A percentile compares a stretch with the other conserved stretches of the same genome.
Conservation (phyloP, 2,113 vertebrate species). For the Limnothrissa miodon region DNA sequence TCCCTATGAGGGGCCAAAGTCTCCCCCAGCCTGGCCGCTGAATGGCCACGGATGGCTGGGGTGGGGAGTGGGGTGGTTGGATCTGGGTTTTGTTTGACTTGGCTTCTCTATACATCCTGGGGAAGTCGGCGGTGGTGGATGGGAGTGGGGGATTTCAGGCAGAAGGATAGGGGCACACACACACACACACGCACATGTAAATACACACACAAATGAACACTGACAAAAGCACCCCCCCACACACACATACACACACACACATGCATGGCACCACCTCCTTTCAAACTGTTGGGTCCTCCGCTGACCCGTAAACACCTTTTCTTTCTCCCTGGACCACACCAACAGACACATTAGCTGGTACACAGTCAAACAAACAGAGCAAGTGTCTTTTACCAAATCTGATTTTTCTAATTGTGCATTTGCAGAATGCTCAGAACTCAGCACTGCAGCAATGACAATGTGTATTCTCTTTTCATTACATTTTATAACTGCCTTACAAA, state of each 20-base stretch:
- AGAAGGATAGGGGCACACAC: neutral
- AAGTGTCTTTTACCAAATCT: conserved; percentile 28
- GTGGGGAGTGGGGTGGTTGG: neutral
- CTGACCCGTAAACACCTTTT: conserved; percentile 69
- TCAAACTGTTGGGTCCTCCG: conserved; percentile 47
- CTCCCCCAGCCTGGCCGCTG: neutral
- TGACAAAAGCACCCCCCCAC: neutral
- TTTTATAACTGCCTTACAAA: neutral
- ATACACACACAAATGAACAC: neutral
- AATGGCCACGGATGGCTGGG: conserved; percentile 30
- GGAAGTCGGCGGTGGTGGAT: conserved; percentile 14
- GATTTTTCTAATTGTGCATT: neutral
- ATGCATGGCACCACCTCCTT: conserved; percentile 34
- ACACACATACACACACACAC: neutral
- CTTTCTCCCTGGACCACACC: conserved; percentile 67
- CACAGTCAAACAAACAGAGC: conserved; percentile 68
- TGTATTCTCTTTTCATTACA: neutral
- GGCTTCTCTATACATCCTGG: conserved; percentile 36
- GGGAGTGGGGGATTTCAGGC: conserved; percentile 17
- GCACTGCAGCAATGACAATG: neutral
- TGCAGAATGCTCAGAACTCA: neutral
- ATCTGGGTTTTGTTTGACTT: conserved; percentile 26
- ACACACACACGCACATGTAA: neutral
- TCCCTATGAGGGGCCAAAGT: conserved; percentile 26
- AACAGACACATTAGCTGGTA: conserved; percentile 69